Evolutionary conservation across 2,113 vertebrate genomes (phyloP), one percentile per base, ranked within the genome.

Genomic region (Brienomyrus longianalis): DNA sequence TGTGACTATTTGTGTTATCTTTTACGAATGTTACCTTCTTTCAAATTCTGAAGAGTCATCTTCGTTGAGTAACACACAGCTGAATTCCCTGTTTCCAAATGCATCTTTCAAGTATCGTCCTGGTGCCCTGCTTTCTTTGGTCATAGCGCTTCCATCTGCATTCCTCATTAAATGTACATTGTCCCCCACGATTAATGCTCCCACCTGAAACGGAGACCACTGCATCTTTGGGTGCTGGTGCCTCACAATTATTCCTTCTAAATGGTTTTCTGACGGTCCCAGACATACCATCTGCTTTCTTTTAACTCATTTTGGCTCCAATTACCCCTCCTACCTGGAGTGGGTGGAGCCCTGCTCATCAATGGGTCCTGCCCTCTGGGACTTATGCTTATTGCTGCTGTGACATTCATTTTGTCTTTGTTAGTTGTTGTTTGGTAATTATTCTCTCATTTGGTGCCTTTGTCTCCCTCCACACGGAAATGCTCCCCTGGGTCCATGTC

Each of bases 211-310:
- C 52, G 7, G 86, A 39, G 11, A 23, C 35, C 51, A 23, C 48
- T 5, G 13, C 45, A 27, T n/a, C 48, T 62, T 43, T 56, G 66
- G 87, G 86, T 62, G 86, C 66, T n/a, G 52, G 74, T 88, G 86
- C 74, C 23, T 7, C 52, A n/a, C n/a, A 35, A 62, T 88, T 19
- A 21, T 87, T 83, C 31, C 51, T 88, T 74, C 31, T 54, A 59
- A 90, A 88, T 90, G 89, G 54, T 83, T 83, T 90, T 88, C 74
- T 88, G 70, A 88, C 66, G 39, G 48, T 88, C 86, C 51, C 87
- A 56, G 70, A 83, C 51, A 51, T 59, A 54, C 86, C 52, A 88
- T 88, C 43, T 83, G 86, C 70, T 90, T 90, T 83, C 83, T 86
- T 62, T 90, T 90, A 88, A 83, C 43, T 70, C 77, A 35, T 31